These are phyloP conservation scores for Oceanites oceanicus DNA, from an alignment of 2,113 vertebrate species.

Conservation along the genomic window DNA sequence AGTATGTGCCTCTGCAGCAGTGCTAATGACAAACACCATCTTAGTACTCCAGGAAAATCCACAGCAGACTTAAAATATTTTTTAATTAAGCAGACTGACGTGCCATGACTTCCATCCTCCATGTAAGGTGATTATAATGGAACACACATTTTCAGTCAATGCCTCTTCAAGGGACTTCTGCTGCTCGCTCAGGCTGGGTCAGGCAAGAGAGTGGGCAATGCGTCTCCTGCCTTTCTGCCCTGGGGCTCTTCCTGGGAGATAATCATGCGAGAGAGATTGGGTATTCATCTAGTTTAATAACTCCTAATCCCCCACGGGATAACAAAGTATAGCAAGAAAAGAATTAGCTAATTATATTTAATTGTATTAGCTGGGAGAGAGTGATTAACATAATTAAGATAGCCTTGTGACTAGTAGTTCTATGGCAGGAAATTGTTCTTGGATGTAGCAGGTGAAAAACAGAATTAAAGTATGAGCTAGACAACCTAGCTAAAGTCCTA, in stretches of 20 bases:
- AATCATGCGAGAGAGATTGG: background rate
- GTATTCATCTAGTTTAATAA: slow-evolving; percentile 19
- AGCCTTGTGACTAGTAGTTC: background rate
- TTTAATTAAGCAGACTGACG: background rate
- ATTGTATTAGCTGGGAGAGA: slow-evolving; percentile 34
- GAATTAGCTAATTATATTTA: slow-evolving; percentile 42
- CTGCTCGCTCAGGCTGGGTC: background rate
- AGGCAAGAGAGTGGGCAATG: background rate
- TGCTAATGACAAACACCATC: background rate
- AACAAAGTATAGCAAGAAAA: background rate
- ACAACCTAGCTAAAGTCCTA: background rate
- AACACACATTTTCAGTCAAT: background rate
- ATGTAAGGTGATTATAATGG: background rate
- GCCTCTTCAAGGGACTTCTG: background rate
- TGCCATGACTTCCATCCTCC: background rate
- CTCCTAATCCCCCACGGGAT: background rate
- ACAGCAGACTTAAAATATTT: background rate
- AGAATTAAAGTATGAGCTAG: background rate
- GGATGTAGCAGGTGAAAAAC: background rate
- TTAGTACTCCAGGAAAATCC: background rate
- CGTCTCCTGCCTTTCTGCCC: background rate
- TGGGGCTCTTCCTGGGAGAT: background rate
- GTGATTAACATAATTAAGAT: slow-evolving; percentile 48
- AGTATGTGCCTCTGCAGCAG: background rate
- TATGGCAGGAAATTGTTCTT: background rate